A percentile compares a stretch with the other conserved stretches of the same genome.
phyloP scores from a whole-genome alignment of 2,797 vertebrate genomes.

The Phylloscopus collybita region DNA sequence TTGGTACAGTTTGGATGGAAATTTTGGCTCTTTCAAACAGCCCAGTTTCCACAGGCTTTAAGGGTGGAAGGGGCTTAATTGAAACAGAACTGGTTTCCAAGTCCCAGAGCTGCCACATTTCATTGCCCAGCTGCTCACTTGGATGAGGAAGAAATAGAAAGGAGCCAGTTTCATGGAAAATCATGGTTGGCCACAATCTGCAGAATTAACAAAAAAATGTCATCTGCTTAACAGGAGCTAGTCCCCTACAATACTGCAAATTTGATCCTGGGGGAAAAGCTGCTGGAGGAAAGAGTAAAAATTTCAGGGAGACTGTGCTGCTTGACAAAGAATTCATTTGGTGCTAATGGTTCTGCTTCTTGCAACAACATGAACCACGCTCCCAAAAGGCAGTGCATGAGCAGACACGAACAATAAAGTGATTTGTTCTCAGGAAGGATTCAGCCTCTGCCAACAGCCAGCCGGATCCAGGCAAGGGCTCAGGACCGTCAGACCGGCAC shows the following conservation, averaged over 20 bases:
- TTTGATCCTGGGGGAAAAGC: background rate
- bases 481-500: background rate
- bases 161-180: slow-evolving; percentile 7
- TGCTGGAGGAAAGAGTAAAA: background rate
- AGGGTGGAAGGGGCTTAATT: background rate
- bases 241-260: background rate
- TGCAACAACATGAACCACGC: slow-evolving; percentile 3
- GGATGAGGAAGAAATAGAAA: slow-evolving; percentile 3
- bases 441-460: slow-evolving; percentile 46
- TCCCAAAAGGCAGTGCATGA: slow-evolving; percentile 47
- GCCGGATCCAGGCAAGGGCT: slow-evolving; percentile 30
- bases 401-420: slow-evolving; percentile 41
- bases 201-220: background rate
- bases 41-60: background rate
- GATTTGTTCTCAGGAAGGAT: slow-evolving; percentile 64
- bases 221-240: background rate
- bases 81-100: background rate
- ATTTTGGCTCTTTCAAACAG: background rate
- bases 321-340: slow-evolving; percentile 31
- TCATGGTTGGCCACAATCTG: background rate
- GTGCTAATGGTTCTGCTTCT: slow-evolving; percentile 20
- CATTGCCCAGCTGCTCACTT: background rate
- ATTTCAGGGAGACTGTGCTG: background rate
- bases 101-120: background rate
- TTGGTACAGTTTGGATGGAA: background rate